These are phyloP conservation scores for Bhutanitis thaidina DNA, from an alignment of 2,888 invertebrate species.

Conservation along the genomic window DNA sequence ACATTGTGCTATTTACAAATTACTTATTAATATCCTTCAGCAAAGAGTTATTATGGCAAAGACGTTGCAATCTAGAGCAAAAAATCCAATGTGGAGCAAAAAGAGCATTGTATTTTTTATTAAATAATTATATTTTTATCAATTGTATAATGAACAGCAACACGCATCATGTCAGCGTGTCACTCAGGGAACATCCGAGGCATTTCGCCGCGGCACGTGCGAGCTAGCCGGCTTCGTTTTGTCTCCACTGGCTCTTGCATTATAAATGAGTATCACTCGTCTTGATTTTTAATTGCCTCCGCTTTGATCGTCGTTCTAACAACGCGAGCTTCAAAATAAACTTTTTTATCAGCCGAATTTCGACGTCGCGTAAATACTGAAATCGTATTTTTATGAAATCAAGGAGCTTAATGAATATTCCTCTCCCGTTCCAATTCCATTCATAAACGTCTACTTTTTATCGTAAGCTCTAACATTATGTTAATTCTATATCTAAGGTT, in stretches of 20 bases:
- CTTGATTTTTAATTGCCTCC: conserved; percentile 23
- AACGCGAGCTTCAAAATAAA: conserved; percentile 11
- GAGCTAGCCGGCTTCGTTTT: conserved; percentile 40
- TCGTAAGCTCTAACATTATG: too few relatives aligned
- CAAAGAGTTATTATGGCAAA: too few relatives aligned
- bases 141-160: neutral
- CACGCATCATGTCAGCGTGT: conserved; percentile 27
- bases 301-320: conserved; percentile 18
- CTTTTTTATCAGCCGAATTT: conserved; percentile 1
- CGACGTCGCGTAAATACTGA: conserved; percentile 3
- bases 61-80: too few relatives aligned
- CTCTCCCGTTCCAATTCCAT: neutral
- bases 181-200: conserved; percentile 43
- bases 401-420: neutral
- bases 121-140: too few relatives aligned
- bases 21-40: too few relatives aligned
- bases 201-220: conserved; percentile 59
- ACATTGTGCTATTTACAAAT: too few relatives aligned
- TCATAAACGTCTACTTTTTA: neutral
- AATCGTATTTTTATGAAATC: neutral
- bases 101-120: too few relatives aligned
- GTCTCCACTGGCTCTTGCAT: conserved; percentile 37
- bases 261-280: conserved; percentile 35
- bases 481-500: too few relatives aligned
- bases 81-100: too few relatives aligned